phyloP scores from a whole-genome alignment of 1,140 invertebrate genomes.

The Neodiprion fabricii region DNA sequence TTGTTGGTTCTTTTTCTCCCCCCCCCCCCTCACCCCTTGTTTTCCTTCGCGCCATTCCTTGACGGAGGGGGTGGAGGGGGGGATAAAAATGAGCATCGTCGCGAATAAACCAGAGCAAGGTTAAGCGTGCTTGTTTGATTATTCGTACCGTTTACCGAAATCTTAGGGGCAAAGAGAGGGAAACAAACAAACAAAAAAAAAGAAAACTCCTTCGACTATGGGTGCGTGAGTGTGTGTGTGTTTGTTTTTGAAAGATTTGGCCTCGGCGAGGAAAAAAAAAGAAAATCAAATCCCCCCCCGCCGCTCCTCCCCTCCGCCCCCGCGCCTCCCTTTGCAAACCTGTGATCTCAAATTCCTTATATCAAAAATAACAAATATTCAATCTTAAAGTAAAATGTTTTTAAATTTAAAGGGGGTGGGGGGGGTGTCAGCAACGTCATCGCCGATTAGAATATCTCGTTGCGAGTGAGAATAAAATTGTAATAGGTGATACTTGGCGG shows the following conservation, averaged over 20 bases:
- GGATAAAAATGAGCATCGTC: no score
- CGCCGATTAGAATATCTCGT: background rate
- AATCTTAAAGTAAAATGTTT: background rate
- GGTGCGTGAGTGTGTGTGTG: no score
- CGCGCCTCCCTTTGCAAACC: background rate
- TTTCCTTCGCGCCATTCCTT: no score
- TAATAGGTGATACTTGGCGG: background rate
- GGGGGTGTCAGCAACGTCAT: background rate
- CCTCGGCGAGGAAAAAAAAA: constrained; percentile 12
- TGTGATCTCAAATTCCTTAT: constrained; percentile 15
- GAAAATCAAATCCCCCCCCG: constrained; percentile 5
- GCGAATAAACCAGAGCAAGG: no score
- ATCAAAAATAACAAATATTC: background rate
- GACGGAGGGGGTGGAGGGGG: no score
- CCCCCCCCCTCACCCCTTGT: no score
- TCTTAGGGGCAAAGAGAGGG: constrained; percentile 5
- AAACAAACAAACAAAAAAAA: constrained; percentile 8
- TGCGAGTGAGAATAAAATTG: background rate
- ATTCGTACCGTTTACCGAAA: no score
- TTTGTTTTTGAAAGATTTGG: background rate
- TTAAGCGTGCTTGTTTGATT: no score
- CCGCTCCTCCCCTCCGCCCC: background rate
- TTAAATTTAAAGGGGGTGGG: background rate
- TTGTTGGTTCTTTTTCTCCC: no score
- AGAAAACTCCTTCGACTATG: background rate